These are phyloP conservation scores for Noturus placidus DNA, from an alignment of 2,113 vertebrate genomes.

Conservation along the genomic window DNA sequence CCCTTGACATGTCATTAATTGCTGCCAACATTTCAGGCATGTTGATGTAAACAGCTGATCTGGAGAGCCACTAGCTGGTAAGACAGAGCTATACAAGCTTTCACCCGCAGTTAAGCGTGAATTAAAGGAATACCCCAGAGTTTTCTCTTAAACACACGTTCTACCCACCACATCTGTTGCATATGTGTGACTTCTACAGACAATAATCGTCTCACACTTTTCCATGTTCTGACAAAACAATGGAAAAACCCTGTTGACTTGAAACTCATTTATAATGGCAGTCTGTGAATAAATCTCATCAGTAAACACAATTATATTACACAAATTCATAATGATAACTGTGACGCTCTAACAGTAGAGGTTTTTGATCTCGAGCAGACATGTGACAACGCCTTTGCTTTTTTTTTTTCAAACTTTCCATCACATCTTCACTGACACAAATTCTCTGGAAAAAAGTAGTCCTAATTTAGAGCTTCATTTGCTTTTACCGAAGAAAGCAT, in stretches of 20 bases:
- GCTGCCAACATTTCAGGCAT: neutral
- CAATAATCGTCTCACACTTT: neutral
- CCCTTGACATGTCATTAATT: constrained; percentile 22
- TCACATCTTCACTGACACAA: no score
- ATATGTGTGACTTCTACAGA: neutral
- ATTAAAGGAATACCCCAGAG: neutral
- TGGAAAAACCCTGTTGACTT: neutral
- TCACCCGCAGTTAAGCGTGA: neutral
- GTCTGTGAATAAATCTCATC: neutral
- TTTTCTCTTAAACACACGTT: neutral
- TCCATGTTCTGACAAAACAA: neutral
- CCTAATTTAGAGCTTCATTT: neutral
- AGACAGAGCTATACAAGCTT: neutral
- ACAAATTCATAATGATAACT: neutral
- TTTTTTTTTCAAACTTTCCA: no score
- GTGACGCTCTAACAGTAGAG: neutral
- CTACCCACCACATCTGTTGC: neutral
- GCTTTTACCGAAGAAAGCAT: no score
- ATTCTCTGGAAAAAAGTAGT: no score
- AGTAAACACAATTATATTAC: neutral
- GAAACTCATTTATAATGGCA: neutral
- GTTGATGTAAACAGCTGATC: constrained; percentile 15
- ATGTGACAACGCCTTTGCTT: no score
- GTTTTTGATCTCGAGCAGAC: no score
- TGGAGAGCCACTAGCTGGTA: neutral